A percentile compares a stretch with the other conserved stretches of the same genome.
These are phyloP conservation scores for Conopomorpha cramerella DNA, from an alignment of 1,140 invertebrate species.

Conservation along the genomic window DNA sequence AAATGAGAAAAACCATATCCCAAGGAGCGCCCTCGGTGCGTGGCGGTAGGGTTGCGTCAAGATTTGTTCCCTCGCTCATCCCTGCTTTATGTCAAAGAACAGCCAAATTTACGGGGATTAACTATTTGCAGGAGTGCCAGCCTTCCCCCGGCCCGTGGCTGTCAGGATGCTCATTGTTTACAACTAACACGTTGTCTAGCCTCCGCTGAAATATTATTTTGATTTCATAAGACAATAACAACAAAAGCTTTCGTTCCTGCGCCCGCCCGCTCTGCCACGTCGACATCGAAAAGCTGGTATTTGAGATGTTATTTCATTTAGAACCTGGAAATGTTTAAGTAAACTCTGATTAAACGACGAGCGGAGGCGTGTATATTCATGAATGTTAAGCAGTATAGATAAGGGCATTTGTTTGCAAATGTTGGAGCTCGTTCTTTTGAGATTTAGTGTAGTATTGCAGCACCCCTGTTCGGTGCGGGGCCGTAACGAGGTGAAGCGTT, in stretches of 20 bases:
- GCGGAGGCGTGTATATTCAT: too few species aligned
- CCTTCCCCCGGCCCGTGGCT: background rate
- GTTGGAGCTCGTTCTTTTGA: too few species aligned
- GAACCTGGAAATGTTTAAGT: too few species aligned
- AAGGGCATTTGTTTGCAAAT: too few species aligned
- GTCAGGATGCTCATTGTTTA: background rate
- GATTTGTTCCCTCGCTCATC: slow-evolving; percentile 3
- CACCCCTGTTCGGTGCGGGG: too few species aligned
- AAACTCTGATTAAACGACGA: too few species aligned
- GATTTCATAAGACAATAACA: background rate
- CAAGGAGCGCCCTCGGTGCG: slow-evolving; percentile 20
- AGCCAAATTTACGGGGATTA: slow-evolving; percentile 21
- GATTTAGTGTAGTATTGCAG: too few species aligned
- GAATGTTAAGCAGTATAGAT: too few species aligned
- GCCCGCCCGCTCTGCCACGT: too few species aligned
- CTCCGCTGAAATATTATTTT: background rate
- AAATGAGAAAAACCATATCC: slow-evolving; percentile 61
- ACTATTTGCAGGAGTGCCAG: slow-evolving; percentile 11
- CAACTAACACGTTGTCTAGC: background rate
- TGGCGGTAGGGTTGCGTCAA: slow-evolving; percentile 19
- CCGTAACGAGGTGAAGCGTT: too few species aligned
- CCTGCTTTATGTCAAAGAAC: slow-evolving; percentile 25
- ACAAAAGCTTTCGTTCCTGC: background rate
- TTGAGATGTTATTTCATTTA: too few species aligned
- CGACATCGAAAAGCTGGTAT: too few species aligned